Percentiles rank a stretch among this genome's conserved stretches.
phyloP scores from a whole-genome alignment of 2,888 invertebrate genomes.

The Belgica antarctica region DNA sequence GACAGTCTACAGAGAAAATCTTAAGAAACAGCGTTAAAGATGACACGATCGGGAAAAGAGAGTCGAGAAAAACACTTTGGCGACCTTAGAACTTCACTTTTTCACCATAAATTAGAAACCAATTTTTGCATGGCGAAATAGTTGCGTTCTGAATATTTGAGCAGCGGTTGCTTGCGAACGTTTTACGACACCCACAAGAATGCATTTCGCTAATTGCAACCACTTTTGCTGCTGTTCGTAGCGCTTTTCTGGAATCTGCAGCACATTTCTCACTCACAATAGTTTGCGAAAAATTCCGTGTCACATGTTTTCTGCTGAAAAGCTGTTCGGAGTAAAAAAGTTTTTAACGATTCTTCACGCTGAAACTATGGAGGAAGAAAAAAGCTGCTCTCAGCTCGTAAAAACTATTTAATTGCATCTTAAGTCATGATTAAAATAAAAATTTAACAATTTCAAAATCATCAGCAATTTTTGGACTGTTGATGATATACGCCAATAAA shows the following conservation, averaged over 20 bases:
- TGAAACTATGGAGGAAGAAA: not conserved
- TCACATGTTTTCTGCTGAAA: not conserved
- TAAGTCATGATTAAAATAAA: constrained; percentile 15
- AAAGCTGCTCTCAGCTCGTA: not conserved
- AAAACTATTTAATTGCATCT: constrained; percentile 1
- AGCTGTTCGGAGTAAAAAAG: not conserved
- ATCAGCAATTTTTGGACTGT: constrained; percentile 22
- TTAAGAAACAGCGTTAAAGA: no score
- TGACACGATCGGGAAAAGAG: no score
- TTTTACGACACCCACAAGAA: constrained; percentile 10
- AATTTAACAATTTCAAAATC: constrained; percentile 31
- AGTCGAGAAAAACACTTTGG: no score
- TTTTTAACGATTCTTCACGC: constrained; percentile 11
- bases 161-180: not conserved
- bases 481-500: not conserved
- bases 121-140: constrained; percentile 22
- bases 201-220: constrained; percentile 41
- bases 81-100: no score
- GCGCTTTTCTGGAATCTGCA: not conserved
- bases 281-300: not conserved
- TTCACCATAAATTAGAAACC: no score
- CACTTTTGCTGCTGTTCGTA: constrained; percentile 23
- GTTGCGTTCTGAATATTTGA: constrained; percentile 35
- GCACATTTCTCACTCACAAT: not conserved
- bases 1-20: no score